These are phyloP conservation scores for Paramisgurnus dabryanus DNA, from an alignment of 2,113 vertebrate genomes.

Conservation along the genomic window DNA sequence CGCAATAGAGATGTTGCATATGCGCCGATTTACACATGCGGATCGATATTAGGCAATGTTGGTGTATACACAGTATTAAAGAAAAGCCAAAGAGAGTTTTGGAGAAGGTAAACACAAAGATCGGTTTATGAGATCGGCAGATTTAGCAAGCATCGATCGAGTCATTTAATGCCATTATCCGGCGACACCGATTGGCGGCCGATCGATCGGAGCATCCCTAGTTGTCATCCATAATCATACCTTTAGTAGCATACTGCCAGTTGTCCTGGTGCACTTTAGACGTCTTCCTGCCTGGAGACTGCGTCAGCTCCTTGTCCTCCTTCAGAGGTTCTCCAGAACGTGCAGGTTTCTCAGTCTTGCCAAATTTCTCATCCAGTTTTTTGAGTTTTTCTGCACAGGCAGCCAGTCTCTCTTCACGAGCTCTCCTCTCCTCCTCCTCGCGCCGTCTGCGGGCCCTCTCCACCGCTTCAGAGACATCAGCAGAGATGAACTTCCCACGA, in stretches of 20 bases:
- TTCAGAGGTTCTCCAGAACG: constrained; percentile 76
- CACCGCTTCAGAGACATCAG: constrained; percentile 91
- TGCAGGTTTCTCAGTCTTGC: constrained; percentile 80
- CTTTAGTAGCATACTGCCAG: constrained; percentile 78
- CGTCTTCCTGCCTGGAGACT: constrained; percentile 75
- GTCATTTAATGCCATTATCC: no score
- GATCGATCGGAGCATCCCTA: no score
- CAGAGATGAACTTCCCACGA: constrained; percentile 86
- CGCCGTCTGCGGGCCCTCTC: constrained; percentile 88
- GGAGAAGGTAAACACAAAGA: no score
- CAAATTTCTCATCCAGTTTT: constrained; percentile 92
- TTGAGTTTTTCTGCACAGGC: constrained; percentile 97
- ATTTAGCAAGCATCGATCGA: no score
- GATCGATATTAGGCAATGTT: no score
- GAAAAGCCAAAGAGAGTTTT: no score
- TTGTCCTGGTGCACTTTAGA: constrained; percentile 73
- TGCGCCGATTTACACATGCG: no score
- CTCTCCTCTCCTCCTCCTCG: constrained; percentile 92
- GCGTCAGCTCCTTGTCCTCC: constrained; percentile 71
- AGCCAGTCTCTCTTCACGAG: constrained; percentile 89
- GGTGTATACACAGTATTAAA: no score
- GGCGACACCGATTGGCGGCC: no score
- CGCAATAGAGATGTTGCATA: no score
- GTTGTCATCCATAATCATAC: constrained; percentile 60
- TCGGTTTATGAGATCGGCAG: no score